Base-by-base conservation (phyloP, 1,140 invertebrate genomes). In the Anastatus disparis region DNA sequence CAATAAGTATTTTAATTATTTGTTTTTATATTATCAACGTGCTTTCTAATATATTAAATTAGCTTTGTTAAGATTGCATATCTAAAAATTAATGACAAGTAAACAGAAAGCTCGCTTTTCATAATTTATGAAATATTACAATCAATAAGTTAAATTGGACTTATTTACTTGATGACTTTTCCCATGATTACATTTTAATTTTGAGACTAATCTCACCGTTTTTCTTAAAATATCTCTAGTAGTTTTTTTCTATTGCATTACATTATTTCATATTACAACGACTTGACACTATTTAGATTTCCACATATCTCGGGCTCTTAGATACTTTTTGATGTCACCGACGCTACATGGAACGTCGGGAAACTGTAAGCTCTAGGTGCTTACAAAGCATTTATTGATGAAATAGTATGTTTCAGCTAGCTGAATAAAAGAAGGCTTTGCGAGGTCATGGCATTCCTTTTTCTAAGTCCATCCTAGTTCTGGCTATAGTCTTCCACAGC, bases 361-460 rank as follows among this genome's bases (percentile, higher is more conserved):
- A 17, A 55, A 10, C 27, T 31, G 29, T 31, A 35, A 31, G 52
- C 29, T 26, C 52, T 15, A 31, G 27, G 15, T 55, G 15, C 31
- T 56, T 35, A 15, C 17, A 46, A 24, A 50, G 22, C 55, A 74
- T 77, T 72, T 70, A 83, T 82, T 81, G 75, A 85, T 81, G 64
- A 81, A 75, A 78, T 77, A 80, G 77, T 84, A 78, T 84, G 84
- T 84, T 84, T 84, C 82, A 84, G 82, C 83, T 78, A 81, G 77
- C 80, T 79, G 31, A 17, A 42, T 40, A 73, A 79, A 76, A 78
- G 81, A 82, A 84, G 83, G 82, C 82, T 83, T 83, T 85, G 82
- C 80, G 83, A 84, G 84, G 83, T 79, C 81, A 76, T 79, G 80
- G 80, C 77, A 75, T 68, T 83, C 77, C 82, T 78, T 4, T 20